These are phyloP conservation scores for Anthopleura xanthogrammica DNA, from an alignment of 92 coral and sea anemone species.

Conservation along the genomic window DNA sequence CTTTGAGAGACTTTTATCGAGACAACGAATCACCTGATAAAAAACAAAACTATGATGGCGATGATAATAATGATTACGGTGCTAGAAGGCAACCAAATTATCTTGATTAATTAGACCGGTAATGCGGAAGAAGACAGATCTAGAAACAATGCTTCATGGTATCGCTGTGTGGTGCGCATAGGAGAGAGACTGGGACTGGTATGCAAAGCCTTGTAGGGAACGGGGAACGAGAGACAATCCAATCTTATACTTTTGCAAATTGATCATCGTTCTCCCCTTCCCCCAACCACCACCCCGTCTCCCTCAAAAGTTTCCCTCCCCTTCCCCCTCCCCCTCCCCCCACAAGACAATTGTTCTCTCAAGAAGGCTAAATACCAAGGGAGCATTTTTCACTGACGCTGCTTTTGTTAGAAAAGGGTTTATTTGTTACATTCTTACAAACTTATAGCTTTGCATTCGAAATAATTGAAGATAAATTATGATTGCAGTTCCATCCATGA, in stretches of 20 bases:
- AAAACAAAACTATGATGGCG: neutral
- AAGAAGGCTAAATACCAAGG: neutral
- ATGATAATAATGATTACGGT: slow-evolving; percentile 18
- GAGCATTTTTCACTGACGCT: neutral
- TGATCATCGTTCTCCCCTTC: neutral
- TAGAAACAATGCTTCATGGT: neutral
- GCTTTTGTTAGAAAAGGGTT: neutral
- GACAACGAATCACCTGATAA: slow-evolving; percentile 4
- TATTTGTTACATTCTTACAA: neutral
- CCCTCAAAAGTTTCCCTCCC: neutral
- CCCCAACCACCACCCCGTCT: neutral
- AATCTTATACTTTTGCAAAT: too few species aligned
- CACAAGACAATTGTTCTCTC: neutral
- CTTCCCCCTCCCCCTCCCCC: neutral
- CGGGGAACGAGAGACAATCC: neutral
- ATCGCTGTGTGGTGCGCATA: neutral
- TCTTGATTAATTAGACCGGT: neutral
- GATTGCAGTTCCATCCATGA: neutral
- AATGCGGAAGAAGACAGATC: neutral
- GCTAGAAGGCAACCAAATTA: neutral
- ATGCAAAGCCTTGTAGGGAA: neutral
- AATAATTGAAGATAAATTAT: neutral
- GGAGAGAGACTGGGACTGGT: neutral
- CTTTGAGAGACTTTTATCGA: slow-evolving; percentile 30
- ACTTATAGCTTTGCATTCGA: neutral